phyloP scores from a whole-genome alignment of 2,113 vertebrate species.

The Corynorhinus townsendii region DNA sequence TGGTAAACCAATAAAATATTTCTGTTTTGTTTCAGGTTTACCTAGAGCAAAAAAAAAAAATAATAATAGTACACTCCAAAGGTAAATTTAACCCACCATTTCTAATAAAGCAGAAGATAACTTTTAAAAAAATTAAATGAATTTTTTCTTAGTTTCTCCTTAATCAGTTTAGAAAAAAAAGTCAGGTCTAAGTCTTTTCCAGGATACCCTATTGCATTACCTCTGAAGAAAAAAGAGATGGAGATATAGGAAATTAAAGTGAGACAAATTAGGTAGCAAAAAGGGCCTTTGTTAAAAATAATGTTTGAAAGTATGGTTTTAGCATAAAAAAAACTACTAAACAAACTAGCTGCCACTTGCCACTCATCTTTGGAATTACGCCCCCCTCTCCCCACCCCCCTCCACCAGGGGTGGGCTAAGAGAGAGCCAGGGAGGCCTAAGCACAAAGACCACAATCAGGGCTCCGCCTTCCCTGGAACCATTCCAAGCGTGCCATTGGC shows the following conservation, averaged over 20 bases:
- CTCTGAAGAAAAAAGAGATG: neutral
- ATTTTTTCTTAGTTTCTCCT: neutral
- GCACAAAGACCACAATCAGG: neutral
- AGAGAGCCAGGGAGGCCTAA: neutral
- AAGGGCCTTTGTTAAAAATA: neutral
- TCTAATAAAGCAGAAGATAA: neutral
- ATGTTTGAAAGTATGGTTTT: neutral
- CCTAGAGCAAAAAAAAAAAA: neutral
- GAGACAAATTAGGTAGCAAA: neutral
- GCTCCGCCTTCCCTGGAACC: neutral
- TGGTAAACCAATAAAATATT: neutral
- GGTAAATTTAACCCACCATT: neutral
- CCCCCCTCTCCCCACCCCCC: rapidly evolving
- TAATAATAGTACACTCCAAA: neutral
- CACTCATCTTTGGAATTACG: neutral
- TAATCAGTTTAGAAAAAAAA: neutral
- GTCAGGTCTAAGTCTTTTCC: neutral
- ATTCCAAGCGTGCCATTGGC: rapidly evolving
- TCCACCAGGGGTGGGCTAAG: neutral
- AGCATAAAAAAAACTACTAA: neutral
- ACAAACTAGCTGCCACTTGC: neutral
- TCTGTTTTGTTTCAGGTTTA: neutral
- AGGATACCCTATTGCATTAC: neutral
- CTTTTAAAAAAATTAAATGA: neutral
- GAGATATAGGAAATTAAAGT: neutral